phyloP scores from a whole-genome alignment of 2,888 invertebrate genomes.

The Drosophila picticornis region DNA sequence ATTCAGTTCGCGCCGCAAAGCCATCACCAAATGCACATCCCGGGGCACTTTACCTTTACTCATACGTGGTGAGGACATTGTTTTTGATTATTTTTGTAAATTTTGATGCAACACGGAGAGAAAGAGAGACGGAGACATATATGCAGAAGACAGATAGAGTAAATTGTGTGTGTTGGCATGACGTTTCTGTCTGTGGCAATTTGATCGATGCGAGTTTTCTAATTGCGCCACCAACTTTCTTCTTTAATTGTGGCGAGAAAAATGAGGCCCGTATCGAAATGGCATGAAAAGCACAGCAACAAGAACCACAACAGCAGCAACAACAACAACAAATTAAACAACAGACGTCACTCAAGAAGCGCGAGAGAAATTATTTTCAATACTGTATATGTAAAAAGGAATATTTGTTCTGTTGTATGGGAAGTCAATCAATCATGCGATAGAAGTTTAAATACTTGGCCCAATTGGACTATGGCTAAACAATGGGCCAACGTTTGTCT shows the following conservation, averaged over 20 bases:
- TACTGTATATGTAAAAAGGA: constrained; percentile 28
- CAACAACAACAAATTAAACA: constrained; percentile 34
- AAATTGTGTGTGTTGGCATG: constrained; percentile 22
- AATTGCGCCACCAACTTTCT: constrained; percentile 78
- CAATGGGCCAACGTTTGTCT: constrained; percentile 58
- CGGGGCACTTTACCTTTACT: constrained; percentile 29
- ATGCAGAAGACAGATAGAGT: constrained; percentile 6
- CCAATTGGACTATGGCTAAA: constrained; percentile 62
- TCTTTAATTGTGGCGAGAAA: constrained; percentile 80
- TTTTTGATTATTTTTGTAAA: constrained; percentile 11
- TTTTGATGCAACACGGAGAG: constrained; percentile 26
- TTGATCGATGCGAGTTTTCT: constrained; percentile 80
- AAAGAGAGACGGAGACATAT: background rate
- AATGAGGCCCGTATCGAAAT: constrained; percentile 82
- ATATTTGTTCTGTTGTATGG: constrained; percentile 52
- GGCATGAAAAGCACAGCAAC: constrained; percentile 74
- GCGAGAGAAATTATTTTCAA: constrained; percentile 67
- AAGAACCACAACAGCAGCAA: constrained; percentile 40
- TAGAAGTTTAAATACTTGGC: constrained; percentile 64
- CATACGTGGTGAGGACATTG: constrained; percentile 39
- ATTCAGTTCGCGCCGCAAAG: constrained; percentile 41
- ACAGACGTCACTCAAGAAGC: constrained; percentile 38
- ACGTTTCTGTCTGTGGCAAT: constrained; percentile 47
- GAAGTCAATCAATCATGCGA: constrained; percentile 65
- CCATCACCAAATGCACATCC: constrained; percentile 29